These are phyloP conservation scores for Cecidostiba fungosa DNA, from an alignment of 2,888 invertebrate species.

Conservation along the genomic window DNA sequence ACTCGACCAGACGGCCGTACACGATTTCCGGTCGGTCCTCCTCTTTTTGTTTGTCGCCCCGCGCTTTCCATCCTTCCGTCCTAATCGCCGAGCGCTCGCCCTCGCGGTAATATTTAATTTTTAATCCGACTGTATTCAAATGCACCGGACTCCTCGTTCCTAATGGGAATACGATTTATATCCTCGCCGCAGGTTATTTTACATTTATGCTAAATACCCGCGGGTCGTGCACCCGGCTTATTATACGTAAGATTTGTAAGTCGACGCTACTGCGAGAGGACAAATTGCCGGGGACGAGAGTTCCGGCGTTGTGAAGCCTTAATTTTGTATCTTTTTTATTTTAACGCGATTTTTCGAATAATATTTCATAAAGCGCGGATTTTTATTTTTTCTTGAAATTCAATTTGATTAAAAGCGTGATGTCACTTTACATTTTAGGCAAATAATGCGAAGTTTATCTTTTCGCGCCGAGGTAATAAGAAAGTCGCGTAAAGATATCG, in stretches of 20 bases:
- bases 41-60: slow-evolving; percentile 13
- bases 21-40: slow-evolving; percentile 38
- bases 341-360: not conserved
- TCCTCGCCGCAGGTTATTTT: slow-evolving; percentile 70
- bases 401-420: not conserved
- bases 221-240: slow-evolving; percentile 10
- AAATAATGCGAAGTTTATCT: not conserved
- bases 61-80: slow-evolving; percentile 63
- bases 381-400: not conserved
- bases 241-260: slow-evolving; percentile 44
- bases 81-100: slow-evolving; percentile 72
- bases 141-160: slow-evolving; percentile 71
- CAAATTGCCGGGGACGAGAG: slow-evolving; percentile 41
- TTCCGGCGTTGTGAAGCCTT: not conserved
- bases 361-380: too few relatives aligned
- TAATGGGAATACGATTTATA: slow-evolving; percentile 80
- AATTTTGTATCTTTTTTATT: not conserved
- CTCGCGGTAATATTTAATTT: slow-evolving; percentile 77
- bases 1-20: slow-evolving; percentile 28
- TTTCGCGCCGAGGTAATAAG: slow-evolving; percentile 8
- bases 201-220: slow-evolving; percentile 72
- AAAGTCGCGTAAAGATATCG: slow-evolving; percentile 18
- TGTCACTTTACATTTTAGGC: not conserved
- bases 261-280: slow-evolving; percentile 2
- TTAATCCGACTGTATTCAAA: slow-evolving; percentile 79